Evolutionary conservation across 2,888 invertebrate species (phyloP).

Genomic region (Drosophila nr. fundita): DNA sequence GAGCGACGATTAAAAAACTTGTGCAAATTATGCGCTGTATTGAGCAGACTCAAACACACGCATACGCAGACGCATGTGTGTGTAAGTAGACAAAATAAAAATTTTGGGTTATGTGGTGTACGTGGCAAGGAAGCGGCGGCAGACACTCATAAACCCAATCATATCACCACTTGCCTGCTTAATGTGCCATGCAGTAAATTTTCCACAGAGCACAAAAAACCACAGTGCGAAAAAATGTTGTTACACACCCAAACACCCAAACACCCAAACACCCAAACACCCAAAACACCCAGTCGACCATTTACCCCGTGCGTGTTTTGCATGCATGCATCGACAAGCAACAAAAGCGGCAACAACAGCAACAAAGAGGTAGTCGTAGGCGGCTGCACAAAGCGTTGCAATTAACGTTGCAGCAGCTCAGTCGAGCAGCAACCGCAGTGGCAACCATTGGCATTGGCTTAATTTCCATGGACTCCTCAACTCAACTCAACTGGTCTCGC

Average conservation of each 20-base stretch:
- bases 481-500: slow-evolving; percentile 17
- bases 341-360: slow-evolving; percentile 20
- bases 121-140: slow-evolving; percentile 52
- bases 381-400: slow-evolving; percentile 73
- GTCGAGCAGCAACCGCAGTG: slow-evolving; percentile 69
- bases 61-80: not conserved
- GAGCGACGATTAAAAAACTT: slow-evolving; percentile 43
- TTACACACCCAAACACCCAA: slow-evolving; percentile 9
- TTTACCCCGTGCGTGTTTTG: slow-evolving; percentile 57
- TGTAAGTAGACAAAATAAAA: slow-evolving; percentile 48
- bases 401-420: slow-evolving; percentile 73
- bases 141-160: slow-evolving; percentile 78
- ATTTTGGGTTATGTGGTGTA: slow-evolving; percentile 54
- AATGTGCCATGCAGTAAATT: slow-evolving; percentile 79
- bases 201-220: slow-evolving; percentile 62
- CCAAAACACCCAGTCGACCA: not conserved
- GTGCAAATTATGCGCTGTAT: slow-evolving; percentile 63
- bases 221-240: slow-evolving; percentile 63
- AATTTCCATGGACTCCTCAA: slow-evolving; percentile 69
- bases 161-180: slow-evolving; percentile 79
- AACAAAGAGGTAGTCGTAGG: slow-evolving; percentile 30
- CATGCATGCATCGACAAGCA: slow-evolving; percentile 53
- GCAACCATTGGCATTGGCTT: slow-evolving; percentile 74
- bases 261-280: too few relatives aligned
- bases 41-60: slow-evolving; percentile 45